Percentiles rank a stretch among this genome's conserved stretches.
Conservation (phyloP, 1,140 invertebrate species). For the Luehdorfia chinensis region DNA sequence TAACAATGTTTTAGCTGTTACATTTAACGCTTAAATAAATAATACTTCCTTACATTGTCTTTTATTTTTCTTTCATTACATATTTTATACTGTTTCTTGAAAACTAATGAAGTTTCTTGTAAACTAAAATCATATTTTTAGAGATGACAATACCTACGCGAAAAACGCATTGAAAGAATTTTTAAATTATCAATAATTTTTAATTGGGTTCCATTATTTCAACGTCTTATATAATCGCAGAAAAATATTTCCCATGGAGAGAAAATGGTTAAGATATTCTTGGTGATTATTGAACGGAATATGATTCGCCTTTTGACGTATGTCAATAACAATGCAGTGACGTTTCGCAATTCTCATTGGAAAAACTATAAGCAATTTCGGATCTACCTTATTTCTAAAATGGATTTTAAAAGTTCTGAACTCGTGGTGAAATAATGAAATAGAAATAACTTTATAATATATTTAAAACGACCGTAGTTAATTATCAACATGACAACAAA, state of each 20-base stretch:
- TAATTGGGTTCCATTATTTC: too few relatives aligned
- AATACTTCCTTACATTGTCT: neutral
- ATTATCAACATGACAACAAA: slow-evolving; percentile 71
- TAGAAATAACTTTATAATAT: slow-evolving; percentile 31
- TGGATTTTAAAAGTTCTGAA: slow-evolving; percentile 52
- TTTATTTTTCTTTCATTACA: too few relatives aligned
- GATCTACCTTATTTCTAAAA: slow-evolving; percentile 68
- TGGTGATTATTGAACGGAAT: too few relatives aligned
- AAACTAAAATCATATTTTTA: too few relatives aligned
- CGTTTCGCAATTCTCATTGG: slow-evolving; percentile 58
- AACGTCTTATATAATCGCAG: too few relatives aligned
- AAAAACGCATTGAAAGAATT: too few relatives aligned
- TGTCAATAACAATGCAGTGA: slow-evolving; percentile 64
- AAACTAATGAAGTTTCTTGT: too few relatives aligned
- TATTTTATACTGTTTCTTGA: too few relatives aligned
- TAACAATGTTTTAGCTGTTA: neutral
- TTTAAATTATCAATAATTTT: too few relatives aligned
- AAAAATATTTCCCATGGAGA: too few relatives aligned
- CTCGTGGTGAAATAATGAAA: slow-evolving; percentile 60
- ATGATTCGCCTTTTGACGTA: slow-evolving; percentile 47
- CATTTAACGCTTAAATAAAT: slow-evolving; percentile 10
- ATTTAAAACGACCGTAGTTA: slow-evolving; percentile 24
- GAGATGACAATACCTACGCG: too few relatives aligned
- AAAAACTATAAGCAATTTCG: slow-evolving; percentile 50
- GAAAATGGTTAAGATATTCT: too few relatives aligned